Evolutionary conservation across 2,797 vertebrate species (phyloP).

Genomic region (Paguma larvata): DNA sequence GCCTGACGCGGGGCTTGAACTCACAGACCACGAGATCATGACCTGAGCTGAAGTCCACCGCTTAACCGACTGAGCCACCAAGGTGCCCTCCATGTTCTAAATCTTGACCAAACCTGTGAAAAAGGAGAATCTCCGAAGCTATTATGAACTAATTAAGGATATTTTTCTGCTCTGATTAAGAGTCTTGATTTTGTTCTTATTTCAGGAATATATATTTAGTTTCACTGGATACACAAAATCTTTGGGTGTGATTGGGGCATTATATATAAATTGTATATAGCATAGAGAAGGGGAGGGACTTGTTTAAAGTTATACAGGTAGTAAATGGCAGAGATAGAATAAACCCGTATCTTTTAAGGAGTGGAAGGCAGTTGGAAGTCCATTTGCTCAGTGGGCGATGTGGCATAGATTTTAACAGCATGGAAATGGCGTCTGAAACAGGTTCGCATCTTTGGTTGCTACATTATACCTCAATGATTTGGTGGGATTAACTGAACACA

Average conservation of each 20-base stretch:
- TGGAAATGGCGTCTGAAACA: background rate
- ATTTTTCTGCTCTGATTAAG: background rate
- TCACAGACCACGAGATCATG: too few species aligned
- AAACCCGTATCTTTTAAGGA: background rate
- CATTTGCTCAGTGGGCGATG: background rate
- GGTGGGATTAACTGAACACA: background rate
- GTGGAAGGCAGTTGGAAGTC: background rate
- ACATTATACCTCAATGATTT: background rate
- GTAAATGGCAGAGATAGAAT: background rate
- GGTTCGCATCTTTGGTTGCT: background rate
- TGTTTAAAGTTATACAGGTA: background rate
- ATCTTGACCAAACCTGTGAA: too few species aligned
- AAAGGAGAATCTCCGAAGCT: background rate
- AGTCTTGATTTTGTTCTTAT: background rate
- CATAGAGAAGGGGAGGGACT: background rate
- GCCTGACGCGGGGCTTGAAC: too few species aligned
- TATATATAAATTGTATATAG: background rate
- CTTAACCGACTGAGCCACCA: too few species aligned
- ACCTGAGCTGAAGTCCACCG: too few species aligned
- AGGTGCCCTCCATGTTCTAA: background rate
- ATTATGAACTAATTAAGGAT: background rate
- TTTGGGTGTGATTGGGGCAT: background rate
- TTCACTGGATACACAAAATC: fast-evolving
- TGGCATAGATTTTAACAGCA: fast-evolving
- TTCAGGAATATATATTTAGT: background rate